Evolutionary conservation across 2,797 vertebrate species (phyloP).

Genomic region (Acestrorhynchus altus): DNA sequence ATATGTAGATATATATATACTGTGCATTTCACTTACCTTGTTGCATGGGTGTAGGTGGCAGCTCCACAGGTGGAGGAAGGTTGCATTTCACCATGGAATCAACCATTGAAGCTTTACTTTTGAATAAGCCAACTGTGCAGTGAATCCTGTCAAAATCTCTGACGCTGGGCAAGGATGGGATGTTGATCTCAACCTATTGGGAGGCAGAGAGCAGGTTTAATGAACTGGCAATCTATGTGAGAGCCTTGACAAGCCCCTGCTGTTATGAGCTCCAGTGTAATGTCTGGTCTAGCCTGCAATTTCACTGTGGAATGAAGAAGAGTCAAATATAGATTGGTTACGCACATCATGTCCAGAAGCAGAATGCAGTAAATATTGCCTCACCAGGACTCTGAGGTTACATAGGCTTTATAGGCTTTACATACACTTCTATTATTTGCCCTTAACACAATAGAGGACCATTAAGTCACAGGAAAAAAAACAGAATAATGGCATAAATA

Average conservation of each 20-base stretch:
- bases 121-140: constrained; percentile 65
- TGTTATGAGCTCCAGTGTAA: constrained; percentile 1
- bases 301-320: background rate
- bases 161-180: constrained; percentile 74
- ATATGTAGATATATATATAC: too few species aligned
- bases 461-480: too few species aligned
- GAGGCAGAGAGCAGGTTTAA: constrained; percentile 9
- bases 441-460: background rate
- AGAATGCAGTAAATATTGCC: background rate
- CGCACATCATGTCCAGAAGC: background rate
- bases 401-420: background rate
- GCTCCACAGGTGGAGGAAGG: constrained; percentile 69
- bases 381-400: background rate
- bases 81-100: constrained; percentile 74
- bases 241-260: constrained; percentile 11
- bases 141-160: constrained; percentile 69
- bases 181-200: constrained; percentile 75
- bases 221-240: constrained; percentile 2
- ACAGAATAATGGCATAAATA: background rate
- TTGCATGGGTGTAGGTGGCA: constrained; percentile 81
- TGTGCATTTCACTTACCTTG: constrained; percentile 77
- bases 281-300: background rate
- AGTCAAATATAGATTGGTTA: background rate
- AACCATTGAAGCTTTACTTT: constrained; percentile 67
- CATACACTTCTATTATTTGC: background rate